phyloP scores from a whole-genome alignment of 1,140 invertebrate species.

The Procambarus virginalis region DNA sequence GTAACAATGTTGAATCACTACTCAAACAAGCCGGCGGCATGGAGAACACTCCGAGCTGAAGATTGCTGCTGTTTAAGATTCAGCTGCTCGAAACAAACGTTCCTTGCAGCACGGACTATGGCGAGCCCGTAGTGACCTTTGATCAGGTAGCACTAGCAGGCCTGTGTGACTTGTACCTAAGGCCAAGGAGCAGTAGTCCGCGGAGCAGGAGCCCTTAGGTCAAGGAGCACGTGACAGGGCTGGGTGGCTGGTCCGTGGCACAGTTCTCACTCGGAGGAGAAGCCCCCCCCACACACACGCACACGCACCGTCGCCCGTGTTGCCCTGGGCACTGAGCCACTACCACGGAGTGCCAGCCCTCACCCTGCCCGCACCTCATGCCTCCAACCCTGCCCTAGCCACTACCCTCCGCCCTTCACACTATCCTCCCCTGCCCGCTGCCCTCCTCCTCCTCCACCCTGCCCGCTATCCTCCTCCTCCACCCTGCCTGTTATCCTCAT shows the following conservation, averaged over 20 bases:
- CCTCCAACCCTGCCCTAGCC: background rate
- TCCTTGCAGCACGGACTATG: no score
- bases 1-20: no score
- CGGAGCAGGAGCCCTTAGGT: background rate
- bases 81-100: no score
- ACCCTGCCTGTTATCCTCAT: no score
- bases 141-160: no score
- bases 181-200: background rate
- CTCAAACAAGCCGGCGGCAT: no score
- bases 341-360: conserved; percentile 21
- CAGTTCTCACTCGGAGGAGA: conserved; percentile 20
- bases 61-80: no score
- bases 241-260: no score
- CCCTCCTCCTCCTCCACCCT: background rate
- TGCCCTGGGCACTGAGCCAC: conserved; percentile 56
- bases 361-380: conserved; percentile 11
- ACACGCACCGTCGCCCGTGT: conserved; percentile 31
- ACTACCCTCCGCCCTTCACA: conserved; percentile 1
- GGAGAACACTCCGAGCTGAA: no score
- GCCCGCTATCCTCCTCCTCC: background rate
- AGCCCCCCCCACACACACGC: background rate
- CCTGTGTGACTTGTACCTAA: no score
- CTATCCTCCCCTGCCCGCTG: no score
- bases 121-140: no score
- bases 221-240: background rate